Base-by-base conservation (phyloP, 2,797 vertebrate species). In the Anomalospiza imberbis region DNA sequence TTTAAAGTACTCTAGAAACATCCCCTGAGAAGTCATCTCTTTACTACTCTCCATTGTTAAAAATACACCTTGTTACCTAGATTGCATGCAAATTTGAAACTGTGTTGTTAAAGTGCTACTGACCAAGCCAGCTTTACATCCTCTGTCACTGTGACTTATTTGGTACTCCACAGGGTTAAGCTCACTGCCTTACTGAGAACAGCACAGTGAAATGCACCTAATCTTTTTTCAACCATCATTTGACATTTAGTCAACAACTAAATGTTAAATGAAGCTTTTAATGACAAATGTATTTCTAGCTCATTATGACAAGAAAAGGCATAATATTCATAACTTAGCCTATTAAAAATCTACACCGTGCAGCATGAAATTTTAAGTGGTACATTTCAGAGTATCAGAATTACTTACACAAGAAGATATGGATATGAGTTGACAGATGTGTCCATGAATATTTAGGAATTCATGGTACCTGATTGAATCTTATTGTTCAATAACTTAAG, bases 331-430 rank as follows among this genome's bases (percentile, higher is more conserved):
- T 72, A 93, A 61, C 29, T 62, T 66, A 79, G 11, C 6, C n/a
- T 91, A 42, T 94, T 91, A 92, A 85, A 90, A 75, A 79, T 66
- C 61, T 76, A 68, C 17, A 29, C 34, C 0, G 4, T 66, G 53
- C 22, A 76, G 53, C 74, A 79, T 88, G 40, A 92, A 91, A 91
- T 85, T 82, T 93, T 91, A 91, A 88, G 25, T 31, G 19, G 50
- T 82, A 45, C 40, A 47, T 79, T 79, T 91, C 71, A 54, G 45
- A 72, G 28, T 50, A 60, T 80, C 47, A 65, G 60, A 88, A 79
- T 31, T 67, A 38, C 45, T 85, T 76, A 73, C 47, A 67, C 15
- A 70, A 66, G 74, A 88, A 36, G 51, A 62, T 48, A 55, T 24
- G 21, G 25, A 74, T 91, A 51, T 47, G 57, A 77, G 40, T 28